Conservation (phyloP, 2,113 vertebrate genomes). For the Psittacus erithacus region DNA sequence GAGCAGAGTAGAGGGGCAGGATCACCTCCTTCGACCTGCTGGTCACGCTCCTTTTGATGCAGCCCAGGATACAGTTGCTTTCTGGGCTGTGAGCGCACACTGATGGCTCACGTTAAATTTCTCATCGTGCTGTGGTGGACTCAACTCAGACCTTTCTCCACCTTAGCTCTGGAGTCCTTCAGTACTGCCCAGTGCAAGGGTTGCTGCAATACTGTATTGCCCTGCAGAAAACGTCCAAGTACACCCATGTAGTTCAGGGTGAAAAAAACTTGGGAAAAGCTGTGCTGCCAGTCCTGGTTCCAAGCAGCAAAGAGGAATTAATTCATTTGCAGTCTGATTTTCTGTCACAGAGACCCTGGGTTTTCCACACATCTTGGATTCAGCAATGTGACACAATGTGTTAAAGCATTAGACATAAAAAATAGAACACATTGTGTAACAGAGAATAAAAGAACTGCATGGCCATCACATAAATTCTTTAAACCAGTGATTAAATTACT, state of each 20-base stretch:
- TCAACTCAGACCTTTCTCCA: background rate
- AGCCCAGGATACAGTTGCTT: too few relatives aligned
- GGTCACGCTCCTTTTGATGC: too few relatives aligned
- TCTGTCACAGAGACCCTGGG: background rate
- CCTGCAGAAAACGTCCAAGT: background rate
- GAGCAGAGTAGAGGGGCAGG: too few relatives aligned
- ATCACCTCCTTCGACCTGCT: too few relatives aligned
- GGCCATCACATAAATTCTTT: conserved; percentile 12
- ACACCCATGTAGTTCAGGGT: background rate
- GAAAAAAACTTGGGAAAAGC: background rate
- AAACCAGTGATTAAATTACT: conserved; percentile 6
- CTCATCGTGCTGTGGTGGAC: background rate
- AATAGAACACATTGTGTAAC: background rate
- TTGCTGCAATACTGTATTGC: background rate
- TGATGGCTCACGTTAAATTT: too few relatives aligned
- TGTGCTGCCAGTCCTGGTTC: background rate
- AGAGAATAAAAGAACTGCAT: conserved; percentile 20
- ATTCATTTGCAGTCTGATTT: background rate
- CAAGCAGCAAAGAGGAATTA: conserved; percentile 4
- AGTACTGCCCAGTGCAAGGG: background rate
- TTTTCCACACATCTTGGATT: background rate
- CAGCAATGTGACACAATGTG: background rate
- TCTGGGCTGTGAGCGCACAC: too few relatives aligned
- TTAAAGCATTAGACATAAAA: background rate
- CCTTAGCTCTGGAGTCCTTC: background rate